Evolutionary conservation across 2,113 vertebrate species (phyloP).

Genomic region (Nansenia antarctica): DNA sequence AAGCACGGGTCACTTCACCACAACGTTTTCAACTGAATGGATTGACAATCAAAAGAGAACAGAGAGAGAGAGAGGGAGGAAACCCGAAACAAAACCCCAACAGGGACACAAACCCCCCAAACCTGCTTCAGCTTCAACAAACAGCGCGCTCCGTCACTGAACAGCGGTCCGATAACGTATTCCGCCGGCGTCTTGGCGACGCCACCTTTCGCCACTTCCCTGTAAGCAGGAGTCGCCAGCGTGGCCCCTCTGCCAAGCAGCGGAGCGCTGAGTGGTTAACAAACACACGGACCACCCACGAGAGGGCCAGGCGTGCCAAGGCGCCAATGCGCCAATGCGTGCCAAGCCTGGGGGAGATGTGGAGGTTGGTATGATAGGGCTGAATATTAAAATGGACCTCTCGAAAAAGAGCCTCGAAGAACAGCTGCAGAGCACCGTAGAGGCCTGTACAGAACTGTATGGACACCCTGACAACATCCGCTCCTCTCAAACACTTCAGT

Average conservation of each 20-base stretch:
- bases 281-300: conserved; percentile 62
- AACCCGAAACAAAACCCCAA: conserved; percentile 11
- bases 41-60: conserved; percentile 8
- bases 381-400: conserved; percentile 28
- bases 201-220: conserved; percentile 31
- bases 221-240: conserved; percentile 8
- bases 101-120: neutral
- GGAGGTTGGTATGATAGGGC: conserved; percentile 6
- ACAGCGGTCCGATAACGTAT: conserved; percentile 16
- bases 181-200: conserved; percentile 18
- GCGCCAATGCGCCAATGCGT: neutral
- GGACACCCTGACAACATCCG: too few relatives aligned
- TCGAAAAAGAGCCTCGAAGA: neutral
- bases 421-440: too few relatives aligned
- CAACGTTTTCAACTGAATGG: conserved; percentile 16
- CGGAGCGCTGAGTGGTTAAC: conserved; percentile 41
- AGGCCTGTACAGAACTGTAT: too few relatives aligned
- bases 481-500: too few relatives aligned
- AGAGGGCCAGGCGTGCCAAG: conserved; percentile 12
- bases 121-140: conserved; percentile 21
- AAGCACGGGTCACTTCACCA: conserved; percentile 13
- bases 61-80: conserved; percentile 1
- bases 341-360: neutral
- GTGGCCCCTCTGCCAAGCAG: conserved; percentile 38
- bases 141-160: conserved; percentile 13